Conservation (phyloP, 2,113 vertebrate species). For the Bubo scandiacus region DNA sequence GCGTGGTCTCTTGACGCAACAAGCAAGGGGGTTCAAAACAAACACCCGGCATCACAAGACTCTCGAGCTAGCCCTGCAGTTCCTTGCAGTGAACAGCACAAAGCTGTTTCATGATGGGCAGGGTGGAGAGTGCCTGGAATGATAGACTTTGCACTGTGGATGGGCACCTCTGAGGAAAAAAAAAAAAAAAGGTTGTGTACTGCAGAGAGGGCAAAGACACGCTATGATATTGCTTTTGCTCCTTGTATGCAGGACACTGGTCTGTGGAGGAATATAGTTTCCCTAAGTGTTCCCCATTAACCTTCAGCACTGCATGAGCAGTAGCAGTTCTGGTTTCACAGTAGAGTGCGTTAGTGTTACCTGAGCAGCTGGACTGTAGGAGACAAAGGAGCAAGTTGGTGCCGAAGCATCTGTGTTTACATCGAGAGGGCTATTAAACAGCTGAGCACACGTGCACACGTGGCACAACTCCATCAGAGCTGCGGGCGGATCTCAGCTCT, state of each 20-base stretch:
- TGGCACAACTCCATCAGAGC: not conserved
- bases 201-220: not conserved
- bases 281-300: not conserved
- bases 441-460: fast-evolving
- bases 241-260: not conserved
- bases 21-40: not conserved
- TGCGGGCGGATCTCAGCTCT: not conserved
- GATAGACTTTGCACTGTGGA: not conserved
- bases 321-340: not conserved
- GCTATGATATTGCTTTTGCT: not conserved
- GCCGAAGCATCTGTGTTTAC: not conserved
- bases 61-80: fast-evolving
- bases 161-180: not conserved
- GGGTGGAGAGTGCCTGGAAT: not conserved
- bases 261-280: not conserved
- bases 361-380: not conserved
- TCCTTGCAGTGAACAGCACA: not conserved
- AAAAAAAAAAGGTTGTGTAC: not conserved
- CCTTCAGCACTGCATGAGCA: fast-evolving
- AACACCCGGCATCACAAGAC: not conserved
- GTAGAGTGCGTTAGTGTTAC: not conserved
- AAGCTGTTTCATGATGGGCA: not conserved
- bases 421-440: not conserved
- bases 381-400: not conserved
- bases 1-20: fast-evolving